A percentile compares a stretch with the other conserved stretches of the same genome.
These are phyloP conservation scores for Telmatochromis sp. DNA, from an alignment of 2,113 vertebrate species.

Conservation along the genomic window DNA sequence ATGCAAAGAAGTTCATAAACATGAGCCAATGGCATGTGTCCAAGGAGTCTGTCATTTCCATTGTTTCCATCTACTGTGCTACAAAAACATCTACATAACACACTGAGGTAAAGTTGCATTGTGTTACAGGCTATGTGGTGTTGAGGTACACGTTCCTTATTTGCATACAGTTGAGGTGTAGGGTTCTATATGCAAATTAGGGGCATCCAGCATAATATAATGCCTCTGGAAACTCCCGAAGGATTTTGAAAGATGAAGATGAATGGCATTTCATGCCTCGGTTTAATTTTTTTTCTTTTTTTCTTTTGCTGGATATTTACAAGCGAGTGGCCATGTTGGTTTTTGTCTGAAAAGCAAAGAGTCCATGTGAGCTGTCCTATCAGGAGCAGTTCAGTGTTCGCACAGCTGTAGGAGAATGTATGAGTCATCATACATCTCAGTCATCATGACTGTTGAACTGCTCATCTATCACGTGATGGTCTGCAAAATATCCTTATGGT, in stretches of 20 bases:
- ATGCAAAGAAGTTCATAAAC: not conserved
- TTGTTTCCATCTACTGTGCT: not conserved
- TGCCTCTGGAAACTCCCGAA: fast-evolving
- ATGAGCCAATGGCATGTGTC: not conserved
- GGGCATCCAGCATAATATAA: not conserved
- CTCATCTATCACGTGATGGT: not conserved
- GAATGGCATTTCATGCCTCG: not conserved
- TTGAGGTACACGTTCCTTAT: not conserved
- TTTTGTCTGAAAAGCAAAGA: fast-evolving
- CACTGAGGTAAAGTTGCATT: not conserved
- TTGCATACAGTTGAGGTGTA: not conserved
- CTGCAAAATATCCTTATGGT: not conserved
- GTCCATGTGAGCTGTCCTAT: not conserved
- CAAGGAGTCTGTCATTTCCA: not conserved
- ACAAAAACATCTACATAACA: not conserved
- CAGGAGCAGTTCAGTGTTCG: not conserved
- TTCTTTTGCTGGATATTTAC: not conserved
- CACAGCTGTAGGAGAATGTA: not conserved
- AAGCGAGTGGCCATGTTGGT: fast-evolving
- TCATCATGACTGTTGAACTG: not conserved
- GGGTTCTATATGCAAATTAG: not conserved
- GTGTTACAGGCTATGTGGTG: not conserved
- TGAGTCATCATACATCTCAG: not conserved
- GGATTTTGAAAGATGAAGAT: fast-evolving
- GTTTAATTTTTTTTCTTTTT: fast-evolving